A percentile compares a stretch with the other conserved stretches of the same genome.
Evolutionary conservation across 2,797 vertebrate species (phyloP).

Genomic region (Schizopygopsis pylzovi): DNA sequence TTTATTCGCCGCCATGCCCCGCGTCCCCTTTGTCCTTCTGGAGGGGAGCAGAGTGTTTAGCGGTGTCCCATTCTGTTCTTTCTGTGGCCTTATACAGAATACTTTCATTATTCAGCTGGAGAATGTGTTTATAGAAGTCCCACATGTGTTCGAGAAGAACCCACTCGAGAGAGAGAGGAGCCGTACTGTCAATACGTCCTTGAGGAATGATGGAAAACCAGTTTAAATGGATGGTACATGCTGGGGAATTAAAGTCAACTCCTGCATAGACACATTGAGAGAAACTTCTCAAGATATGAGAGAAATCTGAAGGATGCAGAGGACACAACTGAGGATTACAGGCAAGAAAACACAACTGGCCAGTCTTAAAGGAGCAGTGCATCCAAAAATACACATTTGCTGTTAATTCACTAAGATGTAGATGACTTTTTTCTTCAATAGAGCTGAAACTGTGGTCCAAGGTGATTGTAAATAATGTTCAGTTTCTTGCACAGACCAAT

Average conservation of each 20-base stretch:
- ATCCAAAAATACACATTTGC: neutral
- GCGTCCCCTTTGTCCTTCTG: slow-evolving; percentile 37
- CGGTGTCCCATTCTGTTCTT: neutral
- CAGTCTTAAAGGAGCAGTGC: neutral
- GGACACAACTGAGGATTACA: slow-evolving; percentile 24
- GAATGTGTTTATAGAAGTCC: slow-evolving; percentile 38
- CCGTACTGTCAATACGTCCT: slow-evolving; percentile 41
- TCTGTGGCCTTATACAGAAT: slow-evolving; percentile 37
- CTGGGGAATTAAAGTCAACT: slow-evolving; percentile 15
- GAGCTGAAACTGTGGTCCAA: neutral
- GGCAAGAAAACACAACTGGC: neutral
- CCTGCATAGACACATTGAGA: neutral
- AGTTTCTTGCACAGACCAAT: neutral
- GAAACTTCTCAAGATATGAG: neutral
- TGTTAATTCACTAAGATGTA: neutral
- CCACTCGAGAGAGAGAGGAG: neutral
- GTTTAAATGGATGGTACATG: slow-evolving; percentile 23
- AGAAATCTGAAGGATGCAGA: slow-evolving; percentile 29
- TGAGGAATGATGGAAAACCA: slow-evolving; percentile 49
- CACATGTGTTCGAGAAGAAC: slow-evolving; percentile 13
- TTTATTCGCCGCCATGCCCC: slow-evolving; percentile 56
- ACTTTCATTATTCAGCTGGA: slow-evolving; percentile 45
- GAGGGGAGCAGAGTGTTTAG: slow-evolving; percentile 31
- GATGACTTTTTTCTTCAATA: neutral
- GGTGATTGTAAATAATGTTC: neutral